phyloP scores from a whole-genome alignment of 2,888 invertebrate genomes.

The Notodonta dromedarius region DNA sequence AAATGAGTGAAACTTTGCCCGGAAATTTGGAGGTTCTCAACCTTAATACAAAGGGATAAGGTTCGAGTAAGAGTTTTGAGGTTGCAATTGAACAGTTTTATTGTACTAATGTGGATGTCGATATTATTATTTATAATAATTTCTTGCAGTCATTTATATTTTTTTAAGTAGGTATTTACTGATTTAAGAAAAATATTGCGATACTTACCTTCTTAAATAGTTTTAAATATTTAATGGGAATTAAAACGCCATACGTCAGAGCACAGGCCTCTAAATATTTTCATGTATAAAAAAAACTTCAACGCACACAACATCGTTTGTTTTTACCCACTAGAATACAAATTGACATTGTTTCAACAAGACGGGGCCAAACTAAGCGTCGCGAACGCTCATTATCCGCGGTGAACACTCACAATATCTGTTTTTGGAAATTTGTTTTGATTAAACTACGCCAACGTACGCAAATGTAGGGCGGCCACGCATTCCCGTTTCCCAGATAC shows the following conservation, averaged over 20 bases:
- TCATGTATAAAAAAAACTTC: constrained; percentile 31
- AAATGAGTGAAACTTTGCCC: neutral
- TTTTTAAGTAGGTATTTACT: too few relatives aligned
- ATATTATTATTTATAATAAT: too few relatives aligned
- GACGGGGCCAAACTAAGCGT: constrained; percentile 44
- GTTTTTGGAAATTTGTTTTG: constrained; percentile 44
- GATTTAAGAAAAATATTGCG: too few relatives aligned
- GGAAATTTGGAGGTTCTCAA: constrained; percentile 9
- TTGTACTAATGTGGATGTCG: neutral
- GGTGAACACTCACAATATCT: constrained; percentile 32
- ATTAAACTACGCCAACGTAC: constrained; percentile 32
- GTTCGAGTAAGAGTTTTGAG: constrained; percentile 6
- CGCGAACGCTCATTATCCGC: constrained; percentile 45
- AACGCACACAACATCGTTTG: constrained; percentile 36
- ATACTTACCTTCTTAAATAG: too few relatives aligned
- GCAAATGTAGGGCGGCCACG: constrained; percentile 24
- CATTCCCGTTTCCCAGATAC: constrained; percentile 12
- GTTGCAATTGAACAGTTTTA: constrained; percentile 9
- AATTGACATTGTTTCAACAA: constrained; percentile 48
- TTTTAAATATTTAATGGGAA: constrained; percentile 23
- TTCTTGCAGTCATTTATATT: too few relatives aligned
- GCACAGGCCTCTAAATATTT: constrained; percentile 27
- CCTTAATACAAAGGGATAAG: neutral
- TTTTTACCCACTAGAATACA: constrained; percentile 48
- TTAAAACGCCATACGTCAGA: constrained; percentile 13